Conservation (phyloP, 1,140 invertebrate genomes). For the Rhagoletis pomonella region DNA sequence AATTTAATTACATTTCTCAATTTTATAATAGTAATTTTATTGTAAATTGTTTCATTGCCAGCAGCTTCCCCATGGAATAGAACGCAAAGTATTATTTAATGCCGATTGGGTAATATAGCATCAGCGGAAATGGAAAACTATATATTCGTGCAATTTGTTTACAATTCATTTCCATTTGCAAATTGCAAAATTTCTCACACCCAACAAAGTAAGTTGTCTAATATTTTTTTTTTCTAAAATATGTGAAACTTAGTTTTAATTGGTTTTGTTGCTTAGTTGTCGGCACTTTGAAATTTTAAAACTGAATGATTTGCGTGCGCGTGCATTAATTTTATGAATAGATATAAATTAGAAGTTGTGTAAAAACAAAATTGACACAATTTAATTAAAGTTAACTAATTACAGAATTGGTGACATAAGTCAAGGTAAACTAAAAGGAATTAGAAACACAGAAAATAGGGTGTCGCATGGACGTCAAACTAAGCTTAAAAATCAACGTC, state of each 20-base stretch:
- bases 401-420: too few relatives aligned
- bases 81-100: slow-evolving; percentile 10
- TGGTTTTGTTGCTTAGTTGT: background rate
- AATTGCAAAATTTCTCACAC: background rate
- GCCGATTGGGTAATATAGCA: background rate
- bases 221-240: background rate
- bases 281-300: background rate
- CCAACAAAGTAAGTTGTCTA: background rate
- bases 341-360: background rate
- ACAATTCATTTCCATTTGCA: background rate
- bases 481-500: too few relatives aligned
- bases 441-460: too few relatives aligned
- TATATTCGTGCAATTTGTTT: background rate
- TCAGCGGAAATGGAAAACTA: background rate
- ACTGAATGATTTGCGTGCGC: background rate
- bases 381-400: too few relatives aligned
- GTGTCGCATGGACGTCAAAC: too few relatives aligned
- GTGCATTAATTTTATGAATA: background rate
- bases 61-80: background rate
- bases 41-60: background rate
- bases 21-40: slow-evolving; percentile 14
- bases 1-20: background rate
- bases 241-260: background rate
- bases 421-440: too few relatives aligned
- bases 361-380: too few relatives aligned